A percentile compares a stretch with the other conserved stretches of the same genome.
Conservation (phyloP, 2,113 vertebrate genomes). For the Pelobates fuscus region DNA sequence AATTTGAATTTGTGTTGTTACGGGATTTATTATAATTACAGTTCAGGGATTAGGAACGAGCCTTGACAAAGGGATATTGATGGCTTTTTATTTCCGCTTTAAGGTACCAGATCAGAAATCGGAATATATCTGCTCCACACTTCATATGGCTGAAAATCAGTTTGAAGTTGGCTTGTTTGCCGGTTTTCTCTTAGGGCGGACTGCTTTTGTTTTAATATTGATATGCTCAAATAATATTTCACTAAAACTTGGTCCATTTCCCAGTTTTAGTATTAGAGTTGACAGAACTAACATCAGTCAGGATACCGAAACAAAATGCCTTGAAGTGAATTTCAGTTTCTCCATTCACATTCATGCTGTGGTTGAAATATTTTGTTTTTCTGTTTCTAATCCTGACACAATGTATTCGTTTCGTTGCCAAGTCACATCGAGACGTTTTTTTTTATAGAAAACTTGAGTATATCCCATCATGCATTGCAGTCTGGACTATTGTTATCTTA, state of each 20-base stretch:
- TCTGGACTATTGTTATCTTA: background rate
- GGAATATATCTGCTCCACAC: too few species aligned
- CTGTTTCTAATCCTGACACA: background rate
- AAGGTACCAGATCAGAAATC: too few species aligned
- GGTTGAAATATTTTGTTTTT: background rate
- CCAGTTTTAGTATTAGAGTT: background rate
- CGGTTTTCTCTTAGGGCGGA: slow-evolving; percentile 7
- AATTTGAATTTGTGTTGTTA: too few species aligned
- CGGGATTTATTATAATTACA: background rate
- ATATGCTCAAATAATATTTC: background rate
- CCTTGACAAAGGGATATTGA: background rate
- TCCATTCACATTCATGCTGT: background rate
- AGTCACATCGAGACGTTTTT: background rate
- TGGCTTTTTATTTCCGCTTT: too few species aligned
- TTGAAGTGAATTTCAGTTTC: background rate
- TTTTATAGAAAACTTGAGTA: background rate
- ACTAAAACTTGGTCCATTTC: background rate
- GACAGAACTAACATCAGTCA: background rate
- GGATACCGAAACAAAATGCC: background rate
- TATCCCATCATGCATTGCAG: background rate
- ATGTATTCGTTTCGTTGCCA: background rate
- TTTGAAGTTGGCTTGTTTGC: slow-evolving; percentile 47
- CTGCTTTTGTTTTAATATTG: background rate
- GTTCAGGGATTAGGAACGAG: background rate
- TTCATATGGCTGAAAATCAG: background rate